A percentile compares a stretch with the other conserved stretches of the same genome.
These are phyloP conservation scores for Papilio aristodemus DNA, from an alignment of 1,140 invertebrate species.

Conservation along the genomic window DNA sequence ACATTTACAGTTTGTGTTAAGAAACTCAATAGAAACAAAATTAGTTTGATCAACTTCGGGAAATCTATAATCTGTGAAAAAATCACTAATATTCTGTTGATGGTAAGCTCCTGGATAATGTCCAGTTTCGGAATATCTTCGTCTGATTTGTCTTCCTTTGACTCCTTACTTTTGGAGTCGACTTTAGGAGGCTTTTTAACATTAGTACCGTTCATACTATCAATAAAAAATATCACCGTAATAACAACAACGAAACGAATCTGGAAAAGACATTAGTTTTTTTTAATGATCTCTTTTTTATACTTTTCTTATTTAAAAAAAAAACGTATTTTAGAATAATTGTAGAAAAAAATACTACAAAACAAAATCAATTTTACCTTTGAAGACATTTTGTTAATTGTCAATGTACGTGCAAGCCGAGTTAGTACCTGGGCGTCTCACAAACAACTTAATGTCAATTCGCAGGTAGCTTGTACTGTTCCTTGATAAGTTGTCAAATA, in stretches of 20 bases:
- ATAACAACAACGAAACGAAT: neutral
- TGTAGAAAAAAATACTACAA: too few species aligned
- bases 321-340: too few species aligned
- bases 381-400: too few species aligned
- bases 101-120: neutral
- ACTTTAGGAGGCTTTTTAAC: neutral
- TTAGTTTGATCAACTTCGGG: neutral
- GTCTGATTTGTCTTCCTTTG: neutral
- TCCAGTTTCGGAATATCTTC: neutral
- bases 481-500: too few species aligned
- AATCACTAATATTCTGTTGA: neutral
- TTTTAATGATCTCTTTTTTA: too few species aligned
- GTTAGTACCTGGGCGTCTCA: too few species aligned
- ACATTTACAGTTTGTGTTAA: neutral
- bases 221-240: neutral
- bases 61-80: constrained; percentile 2
- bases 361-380: too few species aligned
- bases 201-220: neutral
- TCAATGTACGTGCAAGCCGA: too few species aligned
- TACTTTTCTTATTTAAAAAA: too few species aligned
- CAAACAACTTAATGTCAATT: too few species aligned
- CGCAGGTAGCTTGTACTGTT: too few species aligned
- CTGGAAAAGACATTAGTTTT: neutral
- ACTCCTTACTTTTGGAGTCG: neutral
- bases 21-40: neutral